Evolutionary conservation across 37 sponge, comb jelly and placozoan genomes (phyloP).

Genomic region (Mnemiopsis leidyi): DNA sequence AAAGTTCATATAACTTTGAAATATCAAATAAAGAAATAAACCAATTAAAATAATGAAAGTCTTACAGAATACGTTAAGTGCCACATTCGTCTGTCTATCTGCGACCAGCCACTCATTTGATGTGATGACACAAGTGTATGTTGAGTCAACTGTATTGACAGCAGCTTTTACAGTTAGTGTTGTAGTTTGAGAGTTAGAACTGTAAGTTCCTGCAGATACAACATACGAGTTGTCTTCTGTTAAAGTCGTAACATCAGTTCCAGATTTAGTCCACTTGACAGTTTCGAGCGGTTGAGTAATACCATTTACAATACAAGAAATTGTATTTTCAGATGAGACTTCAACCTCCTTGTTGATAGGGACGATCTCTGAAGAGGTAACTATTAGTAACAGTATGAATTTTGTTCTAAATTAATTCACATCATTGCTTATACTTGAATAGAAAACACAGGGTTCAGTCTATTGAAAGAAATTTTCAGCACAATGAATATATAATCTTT

Average conservation of each 20-base stretch:
- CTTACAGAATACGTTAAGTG: background rate
- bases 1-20: background rate
- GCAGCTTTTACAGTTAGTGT: background rate
- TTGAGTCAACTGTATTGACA: background rate
- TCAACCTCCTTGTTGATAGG: background rate
- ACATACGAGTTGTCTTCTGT: background rate
- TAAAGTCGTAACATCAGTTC: background rate
- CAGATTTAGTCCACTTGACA: background rate
- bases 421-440: too few species aligned
- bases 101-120: background rate
- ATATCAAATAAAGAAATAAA: background rate
- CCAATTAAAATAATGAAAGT: background rate
- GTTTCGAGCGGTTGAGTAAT: background rate
- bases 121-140: background rate
- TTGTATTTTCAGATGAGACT: background rate
- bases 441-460: too few species aligned
- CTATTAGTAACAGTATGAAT: too few species aligned
- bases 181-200: background rate
- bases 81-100: background rate
- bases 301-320: background rate
- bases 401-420: too few species aligned
- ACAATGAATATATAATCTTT: background rate
- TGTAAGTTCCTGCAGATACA: background rate
- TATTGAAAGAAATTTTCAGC: background rate
- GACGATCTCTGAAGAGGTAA: too few species aligned